These are phyloP conservation scores for Pomacea maculata DNA, from an alignment of 1,140 invertebrate genomes.

Conservation along the genomic window DNA sequence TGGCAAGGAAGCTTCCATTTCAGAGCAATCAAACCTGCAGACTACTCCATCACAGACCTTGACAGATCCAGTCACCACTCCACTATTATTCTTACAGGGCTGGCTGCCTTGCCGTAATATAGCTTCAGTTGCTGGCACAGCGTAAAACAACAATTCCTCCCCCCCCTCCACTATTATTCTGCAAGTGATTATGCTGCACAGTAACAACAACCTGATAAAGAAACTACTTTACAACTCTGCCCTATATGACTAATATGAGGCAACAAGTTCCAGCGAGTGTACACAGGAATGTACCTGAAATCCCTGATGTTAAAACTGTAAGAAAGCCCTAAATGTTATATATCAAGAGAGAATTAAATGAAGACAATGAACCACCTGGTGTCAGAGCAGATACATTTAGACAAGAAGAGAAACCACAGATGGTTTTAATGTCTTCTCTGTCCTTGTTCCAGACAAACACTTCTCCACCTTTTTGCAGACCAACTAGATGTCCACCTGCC, in stretches of 20 bases:
- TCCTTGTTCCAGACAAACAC: conserved; percentile 65
- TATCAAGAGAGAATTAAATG: background rate
- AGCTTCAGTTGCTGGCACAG: no score
- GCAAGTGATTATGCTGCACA: background rate
- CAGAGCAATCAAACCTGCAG: no score
- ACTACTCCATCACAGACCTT: no score
- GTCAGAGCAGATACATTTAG: conserved; percentile 26
- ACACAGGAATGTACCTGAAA: no score
- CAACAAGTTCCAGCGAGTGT: no score
- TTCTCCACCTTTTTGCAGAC: conserved; percentile 54
- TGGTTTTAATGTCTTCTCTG: conserved; percentile 54
- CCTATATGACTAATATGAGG: background rate
- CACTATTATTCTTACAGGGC: no score
- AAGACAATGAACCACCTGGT: conserved; percentile 3
- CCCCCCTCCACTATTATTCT: no score
- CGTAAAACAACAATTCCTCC: no score
- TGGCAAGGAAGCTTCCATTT: no score
- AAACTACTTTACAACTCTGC: background rate
- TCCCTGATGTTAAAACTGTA: background rate
- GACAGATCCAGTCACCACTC: no score
- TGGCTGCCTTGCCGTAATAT: no score
- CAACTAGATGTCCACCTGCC: conserved; percentile 55
- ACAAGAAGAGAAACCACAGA: conserved; percentile 48
- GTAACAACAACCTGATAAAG: background rate
- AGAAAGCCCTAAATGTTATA: background rate